These are phyloP conservation scores for Cyprinodon diabolis DNA, from an alignment of 2,797 vertebrate genomes.

Conservation along the genomic window DNA sequence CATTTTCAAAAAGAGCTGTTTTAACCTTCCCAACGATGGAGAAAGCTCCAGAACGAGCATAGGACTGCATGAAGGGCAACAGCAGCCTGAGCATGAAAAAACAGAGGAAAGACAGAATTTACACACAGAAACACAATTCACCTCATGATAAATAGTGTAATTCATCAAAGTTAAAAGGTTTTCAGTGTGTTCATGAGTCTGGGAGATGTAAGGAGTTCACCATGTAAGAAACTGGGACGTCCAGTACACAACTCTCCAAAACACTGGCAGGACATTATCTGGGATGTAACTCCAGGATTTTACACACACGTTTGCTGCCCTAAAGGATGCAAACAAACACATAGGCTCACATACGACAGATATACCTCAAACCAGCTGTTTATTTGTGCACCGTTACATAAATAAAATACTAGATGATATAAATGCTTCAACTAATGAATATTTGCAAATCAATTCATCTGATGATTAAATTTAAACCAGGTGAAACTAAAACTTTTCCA, in stretches of 20 bases:
- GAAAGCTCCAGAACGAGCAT: constrained; percentile 91
- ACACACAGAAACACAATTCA: background rate
- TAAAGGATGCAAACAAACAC: constrained; percentile 34
- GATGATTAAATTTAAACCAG: too few species aligned
- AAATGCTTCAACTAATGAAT: too few species aligned
- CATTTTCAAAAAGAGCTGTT: constrained; percentile 94
- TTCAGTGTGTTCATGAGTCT: background rate
- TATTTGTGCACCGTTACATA: background rate
- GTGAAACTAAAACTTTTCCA: too few species aligned
- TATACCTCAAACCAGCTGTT: background rate
- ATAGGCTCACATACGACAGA: background rate
- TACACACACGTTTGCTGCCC: constrained; percentile 77
- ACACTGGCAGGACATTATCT: constrained; percentile 89
- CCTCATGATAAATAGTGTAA: background rate
- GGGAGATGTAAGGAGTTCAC: constrained; percentile 67
- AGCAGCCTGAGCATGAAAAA: constrained; percentile 82
- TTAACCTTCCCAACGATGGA: constrained; percentile 92
- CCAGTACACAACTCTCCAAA: constrained; percentile 98
- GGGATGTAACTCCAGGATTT: constrained; percentile 96
- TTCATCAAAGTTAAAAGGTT: background rate
- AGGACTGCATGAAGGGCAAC: constrained; percentile 96
- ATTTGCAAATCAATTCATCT: too few species aligned
- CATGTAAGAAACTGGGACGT: constrained; percentile 95
- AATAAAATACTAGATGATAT: background rate
- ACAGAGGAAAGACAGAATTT: background rate